Base-by-base conservation (phyloP, 1,140 invertebrate species). In the Hyposmocoma kahamanoa region DNA sequence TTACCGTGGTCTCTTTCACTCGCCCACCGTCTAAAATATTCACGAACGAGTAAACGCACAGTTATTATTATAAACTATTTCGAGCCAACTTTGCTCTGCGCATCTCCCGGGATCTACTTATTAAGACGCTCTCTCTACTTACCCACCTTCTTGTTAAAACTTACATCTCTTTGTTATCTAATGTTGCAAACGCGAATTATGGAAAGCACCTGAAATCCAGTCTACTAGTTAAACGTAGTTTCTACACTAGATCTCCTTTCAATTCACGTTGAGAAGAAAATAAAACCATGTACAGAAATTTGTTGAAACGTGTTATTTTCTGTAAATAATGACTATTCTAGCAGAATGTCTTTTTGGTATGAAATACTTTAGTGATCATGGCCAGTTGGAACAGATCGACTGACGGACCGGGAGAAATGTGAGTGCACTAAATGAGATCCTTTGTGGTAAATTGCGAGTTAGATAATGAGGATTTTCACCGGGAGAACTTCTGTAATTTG, bases 31-130 rank as follows among this genome's bases (percentile, higher is more conserved):
- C 54, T 71, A 67, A 73, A 73, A 73, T 73, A 73, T 73, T 73
- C 67, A 73, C 47, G 30, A 53, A 46, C 50, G 44, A 59, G 58
- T 50, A 54, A 52, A 60, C 39, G 56, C 47, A 50, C 49, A 61
- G 49, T 59, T 71, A 66, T 70, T 67, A 60, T 67, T 36, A 36
- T 36, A 62, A 71, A 71, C 67, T 66, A 69, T 73, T 68, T 65
- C 58, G 61, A 60, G 45, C 51, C 36, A 62, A 69, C 57, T 64
- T 63, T 57, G 55, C 52, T 53, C 43, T 44, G 44, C 54, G n/a
- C n/a, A n/a, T 62, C 43, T 58, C 56, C 55, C 26, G 13, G 53
- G 53, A 54, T 50, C 28, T 32, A 36, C 30, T 47, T 19, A 32
- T 24, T 47, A 47, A 22, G 32, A 32, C 18, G 15, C 18, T 39